These are phyloP conservation scores for Cetoscarus ocellatus DNA, from an alignment of 2,797 vertebrate genomes.

Conservation along the genomic window DNA sequence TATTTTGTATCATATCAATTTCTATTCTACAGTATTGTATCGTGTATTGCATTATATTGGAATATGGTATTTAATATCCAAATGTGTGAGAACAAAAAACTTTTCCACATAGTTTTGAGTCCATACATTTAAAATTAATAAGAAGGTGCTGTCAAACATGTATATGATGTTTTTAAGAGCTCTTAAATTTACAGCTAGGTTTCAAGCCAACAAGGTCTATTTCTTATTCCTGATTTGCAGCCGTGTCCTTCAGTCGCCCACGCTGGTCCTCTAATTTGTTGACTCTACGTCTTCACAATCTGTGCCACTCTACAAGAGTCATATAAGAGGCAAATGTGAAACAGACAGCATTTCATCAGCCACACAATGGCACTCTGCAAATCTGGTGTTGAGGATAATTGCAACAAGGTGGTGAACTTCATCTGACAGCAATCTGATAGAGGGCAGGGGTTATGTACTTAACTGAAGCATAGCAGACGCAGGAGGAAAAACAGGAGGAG, in stretches of 20 bases:
- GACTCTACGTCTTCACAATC: conserved; percentile 20
- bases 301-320: conserved; percentile 4
- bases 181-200: conserved; percentile 22
- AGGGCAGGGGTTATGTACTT: conserved; percentile 23
- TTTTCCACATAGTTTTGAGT: too few relatives aligned
- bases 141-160: neutral
- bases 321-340: conserved; percentile 18
- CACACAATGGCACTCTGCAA: conserved; percentile 14
- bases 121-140: too few relatives aligned
- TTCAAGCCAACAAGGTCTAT: conserved; percentile 3
- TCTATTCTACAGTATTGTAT: too few relatives aligned
- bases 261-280: conserved; percentile 38
- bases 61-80: too few relatives aligned
- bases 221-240: conserved; percentile 1
- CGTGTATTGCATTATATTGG: too few relatives aligned
- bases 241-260: conserved; percentile 6
- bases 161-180: conserved; percentile 20
- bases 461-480: conserved; percentile 23
- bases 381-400: conserved; percentile 46
- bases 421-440: conserved; percentile 35
- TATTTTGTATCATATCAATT: too few relatives aligned
- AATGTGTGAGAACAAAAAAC: too few relatives aligned
- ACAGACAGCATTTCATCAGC: conserved; percentile 19
- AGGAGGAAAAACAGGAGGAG: neutral
- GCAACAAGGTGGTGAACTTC: conserved; percentile 33